phyloP scores from a whole-genome alignment of 2,113 vertebrate genomes.

The Pheucticus melanocephalus region DNA sequence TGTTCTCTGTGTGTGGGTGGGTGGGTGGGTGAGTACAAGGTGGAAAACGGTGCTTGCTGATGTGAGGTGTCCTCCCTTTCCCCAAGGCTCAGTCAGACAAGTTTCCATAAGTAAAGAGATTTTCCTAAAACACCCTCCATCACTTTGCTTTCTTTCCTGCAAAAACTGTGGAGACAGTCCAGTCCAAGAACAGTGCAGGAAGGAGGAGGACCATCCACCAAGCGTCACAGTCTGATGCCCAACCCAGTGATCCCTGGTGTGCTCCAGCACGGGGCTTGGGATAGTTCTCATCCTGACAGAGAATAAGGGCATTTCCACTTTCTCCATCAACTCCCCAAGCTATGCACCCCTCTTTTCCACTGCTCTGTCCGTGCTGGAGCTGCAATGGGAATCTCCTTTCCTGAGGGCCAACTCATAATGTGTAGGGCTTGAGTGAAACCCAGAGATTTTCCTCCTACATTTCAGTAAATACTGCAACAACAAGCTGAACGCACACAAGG shows the following conservation, averaged over 20 bases:
- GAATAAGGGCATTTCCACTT: background rate
- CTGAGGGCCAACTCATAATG: background rate
- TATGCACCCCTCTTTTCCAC: background rate
- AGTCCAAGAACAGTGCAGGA: background rate
- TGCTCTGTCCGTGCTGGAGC: background rate
- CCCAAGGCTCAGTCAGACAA: background rate
- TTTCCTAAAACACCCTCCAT: background rate
- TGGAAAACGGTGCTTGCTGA: fast-evolving
- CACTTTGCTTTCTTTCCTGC: background rate
- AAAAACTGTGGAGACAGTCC: background rate
- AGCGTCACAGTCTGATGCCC: background rate
- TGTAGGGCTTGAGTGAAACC: background rate
- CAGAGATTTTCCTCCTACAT: background rate
- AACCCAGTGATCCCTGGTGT: fast-evolving
- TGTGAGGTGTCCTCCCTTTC: background rate
- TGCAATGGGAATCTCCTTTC: background rate
- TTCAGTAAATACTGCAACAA: background rate
- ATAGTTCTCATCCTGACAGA: background rate
- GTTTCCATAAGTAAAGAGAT: background rate
- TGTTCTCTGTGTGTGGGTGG: background rate
- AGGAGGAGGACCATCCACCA: background rate
- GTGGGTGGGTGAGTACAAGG: background rate
- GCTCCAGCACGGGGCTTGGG: background rate
- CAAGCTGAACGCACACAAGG: background rate
- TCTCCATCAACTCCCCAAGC: background rate